Base-by-base conservation (phyloP, 2,113 vertebrate genomes). In the Oreochromis niloticus region DNA sequence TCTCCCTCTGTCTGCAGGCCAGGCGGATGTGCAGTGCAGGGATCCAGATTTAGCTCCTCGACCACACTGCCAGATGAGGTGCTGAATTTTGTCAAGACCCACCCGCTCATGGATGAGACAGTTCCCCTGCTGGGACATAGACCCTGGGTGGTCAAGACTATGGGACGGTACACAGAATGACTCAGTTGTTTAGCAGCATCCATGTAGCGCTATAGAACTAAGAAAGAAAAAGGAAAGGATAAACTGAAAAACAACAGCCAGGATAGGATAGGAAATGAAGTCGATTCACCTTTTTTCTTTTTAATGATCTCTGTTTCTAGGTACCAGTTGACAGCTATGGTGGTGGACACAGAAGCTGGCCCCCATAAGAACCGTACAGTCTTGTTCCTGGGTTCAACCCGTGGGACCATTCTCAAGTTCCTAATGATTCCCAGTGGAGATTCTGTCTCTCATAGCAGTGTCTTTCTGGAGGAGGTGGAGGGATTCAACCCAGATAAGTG, bases 11-110 rank as follows among this genome's bases (percentile, higher is more conserved):
- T 82, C 63, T 86, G 52, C 95, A 99, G 99, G 94, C 99, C 99
- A 0, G 99, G 98, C 4, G 97, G 97, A 89, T 99, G 99, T 6
- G 97, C 98, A 0, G 93, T 97, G 7, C 97, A 97, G 1, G 98
- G 97, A 86, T 97, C 97, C 88, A 97, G 95, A 90, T 99, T 98
- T 95, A 99, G 98, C 71, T 96, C 98, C 43, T 99, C 98, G 30
- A 99, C 96, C 86, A 94, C 96, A 24, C 97, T 99, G 83, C 98
- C 99, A 0, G 98, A 99, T 3, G 99, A 99, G 93, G 98, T 99
- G 95, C 96, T 99, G 92, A 98, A 96, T 94, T 99, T 99, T 7
- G 97, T 99, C 87, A 99, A 99, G 96, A 99, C 98, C 0, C 99
- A 99, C 82, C 98, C 98, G 0, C 95, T 99, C 91, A 98, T 99